These are phyloP conservation scores for Lymantria dispar DNA, from an alignment of 2,888 invertebrate species.

Conservation along the genomic window DNA sequence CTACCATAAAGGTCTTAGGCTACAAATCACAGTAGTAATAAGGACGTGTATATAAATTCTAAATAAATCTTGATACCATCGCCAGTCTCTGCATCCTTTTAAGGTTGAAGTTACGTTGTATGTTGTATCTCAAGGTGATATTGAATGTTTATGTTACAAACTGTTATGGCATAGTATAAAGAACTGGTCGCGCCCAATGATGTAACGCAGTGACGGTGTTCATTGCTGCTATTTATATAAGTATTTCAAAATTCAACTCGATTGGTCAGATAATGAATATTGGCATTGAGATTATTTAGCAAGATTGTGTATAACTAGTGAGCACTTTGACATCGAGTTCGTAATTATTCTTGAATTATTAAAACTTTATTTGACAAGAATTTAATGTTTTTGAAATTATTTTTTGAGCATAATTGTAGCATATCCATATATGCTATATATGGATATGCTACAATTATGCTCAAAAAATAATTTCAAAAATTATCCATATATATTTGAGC, in stretches of 20 bases:
- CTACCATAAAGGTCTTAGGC: neutral
- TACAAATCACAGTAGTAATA: neutral
- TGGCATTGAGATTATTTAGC: constrained; percentile 46
- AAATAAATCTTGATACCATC: constrained; percentile 16
- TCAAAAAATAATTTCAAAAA: no score
- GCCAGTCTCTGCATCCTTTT: constrained; percentile 18
- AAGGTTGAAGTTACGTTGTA: constrained; percentile 25
- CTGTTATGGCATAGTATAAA: constrained; percentile 53
- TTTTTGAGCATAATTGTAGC: no score
- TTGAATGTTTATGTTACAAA: constrained; percentile 40
- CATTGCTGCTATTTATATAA: constrained; percentile 57
- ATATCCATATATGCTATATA: no score
- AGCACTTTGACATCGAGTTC: no score
- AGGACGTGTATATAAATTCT: constrained; percentile 4
- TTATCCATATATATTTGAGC: no score
- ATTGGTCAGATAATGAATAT: constrained; percentile 30
- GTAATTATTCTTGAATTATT: no score
- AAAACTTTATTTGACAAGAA: no score
- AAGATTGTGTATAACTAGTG: neutral
- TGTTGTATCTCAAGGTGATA: constrained; percentile 34
- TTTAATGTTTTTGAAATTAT: no score
- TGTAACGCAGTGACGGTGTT: constrained; percentile 63
- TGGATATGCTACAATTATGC: no score
- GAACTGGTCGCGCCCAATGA: constrained; percentile 62
- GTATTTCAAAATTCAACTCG: constrained; percentile 40